phyloP scores from a whole-genome alignment of 2,888 invertebrate species.

The Halocaridina rubra region DNA sequence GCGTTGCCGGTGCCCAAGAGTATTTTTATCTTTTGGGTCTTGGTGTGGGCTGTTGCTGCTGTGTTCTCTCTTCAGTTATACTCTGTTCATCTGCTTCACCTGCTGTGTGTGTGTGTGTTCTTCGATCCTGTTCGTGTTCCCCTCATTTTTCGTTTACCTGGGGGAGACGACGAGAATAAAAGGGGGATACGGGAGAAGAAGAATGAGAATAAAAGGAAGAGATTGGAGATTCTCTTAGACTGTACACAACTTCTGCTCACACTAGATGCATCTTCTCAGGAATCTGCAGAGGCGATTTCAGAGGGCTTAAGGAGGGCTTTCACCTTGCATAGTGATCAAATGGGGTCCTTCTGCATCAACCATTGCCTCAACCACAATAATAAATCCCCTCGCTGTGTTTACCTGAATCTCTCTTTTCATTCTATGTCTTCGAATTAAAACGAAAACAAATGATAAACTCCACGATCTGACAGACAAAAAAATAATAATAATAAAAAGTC shows the following conservation, averaged over 20 bases:
- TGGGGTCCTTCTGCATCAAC: no score
- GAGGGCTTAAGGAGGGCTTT: neutral
- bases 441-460: conserved; percentile 40
- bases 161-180: neutral
- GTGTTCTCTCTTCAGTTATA: conserved; percentile 48
- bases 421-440: neutral
- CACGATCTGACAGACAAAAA: conserved; percentile 16
- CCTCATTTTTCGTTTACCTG: neutral
- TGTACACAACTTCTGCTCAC: no score
- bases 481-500: no score
- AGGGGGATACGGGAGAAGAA: neutral
- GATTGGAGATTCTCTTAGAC: no score
- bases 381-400: no score
- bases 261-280: neutral
- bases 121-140: neutral
- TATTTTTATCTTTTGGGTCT: conserved; percentile 44
- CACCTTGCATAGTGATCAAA: no score
- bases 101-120: conserved; percentile 22
- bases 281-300: neutral
- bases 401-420: no score
- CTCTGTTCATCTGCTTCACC: conserved; percentile 49
- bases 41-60: conserved; percentile 35
- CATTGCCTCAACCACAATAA: no score
- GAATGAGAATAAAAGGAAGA: no score
- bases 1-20: conserved; percentile 15